phyloP scores from a whole-genome alignment of 2,113 vertebrate genomes.

The Sciurus niger region DNA sequence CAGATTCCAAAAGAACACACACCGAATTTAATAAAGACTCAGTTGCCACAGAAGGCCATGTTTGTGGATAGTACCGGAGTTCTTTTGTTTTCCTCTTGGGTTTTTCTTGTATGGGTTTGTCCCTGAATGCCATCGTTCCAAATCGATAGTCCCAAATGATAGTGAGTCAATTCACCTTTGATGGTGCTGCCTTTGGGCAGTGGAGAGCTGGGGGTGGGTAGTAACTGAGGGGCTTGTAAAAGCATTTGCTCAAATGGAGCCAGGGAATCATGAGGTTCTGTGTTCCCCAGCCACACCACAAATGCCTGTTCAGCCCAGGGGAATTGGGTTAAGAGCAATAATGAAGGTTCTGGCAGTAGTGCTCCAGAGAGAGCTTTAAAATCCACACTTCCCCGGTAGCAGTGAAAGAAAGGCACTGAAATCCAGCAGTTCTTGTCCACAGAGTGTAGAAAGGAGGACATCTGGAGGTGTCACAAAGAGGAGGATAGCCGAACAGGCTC shows the following conservation, averaged over 20 bases:
- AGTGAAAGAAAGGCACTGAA: neutral
- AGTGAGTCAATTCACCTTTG: neutral
- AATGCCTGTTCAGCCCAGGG: neutral
- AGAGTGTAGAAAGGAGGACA: neutral
- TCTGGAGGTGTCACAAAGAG: neutral
- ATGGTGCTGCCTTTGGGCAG: neutral
- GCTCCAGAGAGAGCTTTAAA: neutral
- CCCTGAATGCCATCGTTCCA: neutral
- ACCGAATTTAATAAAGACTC: conserved; percentile 77
- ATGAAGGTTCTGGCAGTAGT: neutral
- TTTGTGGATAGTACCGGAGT: neutral
- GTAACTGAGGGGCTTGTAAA: neutral
- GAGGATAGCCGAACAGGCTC: neutral
- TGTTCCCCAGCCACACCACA: too few species aligned
- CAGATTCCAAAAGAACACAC: conserved; percentile 76
- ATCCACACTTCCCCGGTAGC: neutral
- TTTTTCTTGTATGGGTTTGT: conserved; percentile 45
- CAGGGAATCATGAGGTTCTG: neutral
- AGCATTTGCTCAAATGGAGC: too few species aligned
- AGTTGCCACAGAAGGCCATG: conserved; percentile 16
- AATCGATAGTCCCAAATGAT: neutral
- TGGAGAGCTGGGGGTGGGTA: neutral
- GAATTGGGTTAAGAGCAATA: neutral
- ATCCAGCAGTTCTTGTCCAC: neutral
- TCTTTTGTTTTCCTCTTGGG: conserved; percentile 56